phyloP scores from a whole-genome alignment of 2,113 vertebrate species.

The Oriolus oriolus region DNA sequence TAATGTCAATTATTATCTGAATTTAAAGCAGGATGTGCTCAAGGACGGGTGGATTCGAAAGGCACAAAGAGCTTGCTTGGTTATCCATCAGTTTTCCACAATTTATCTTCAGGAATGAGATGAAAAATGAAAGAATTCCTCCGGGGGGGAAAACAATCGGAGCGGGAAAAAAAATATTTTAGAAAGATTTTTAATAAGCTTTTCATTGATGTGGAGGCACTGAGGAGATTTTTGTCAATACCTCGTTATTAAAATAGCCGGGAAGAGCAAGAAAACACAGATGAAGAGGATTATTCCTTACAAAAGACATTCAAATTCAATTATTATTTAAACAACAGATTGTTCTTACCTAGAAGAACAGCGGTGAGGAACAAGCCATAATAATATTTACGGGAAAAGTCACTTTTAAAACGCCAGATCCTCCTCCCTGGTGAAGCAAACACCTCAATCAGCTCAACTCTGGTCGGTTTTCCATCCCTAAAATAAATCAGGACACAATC shows the following conservation, averaged over 20 bases:
- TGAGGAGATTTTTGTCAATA: neutral
- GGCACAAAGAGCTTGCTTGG: neutral
- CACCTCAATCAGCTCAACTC: neutral
- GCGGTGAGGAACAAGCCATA: neutral
- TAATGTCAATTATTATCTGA: neutral
- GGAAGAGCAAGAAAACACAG: neutral
- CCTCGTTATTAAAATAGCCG: neutral
- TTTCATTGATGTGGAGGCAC: neutral
- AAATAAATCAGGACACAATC: neutral
- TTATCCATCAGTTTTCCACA: neutral
- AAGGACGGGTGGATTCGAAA: neutral
- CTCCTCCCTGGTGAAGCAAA: neutral
- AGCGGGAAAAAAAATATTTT: neutral
- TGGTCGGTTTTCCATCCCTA: neutral
- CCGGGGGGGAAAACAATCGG: neutral
- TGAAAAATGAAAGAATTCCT: neutral
- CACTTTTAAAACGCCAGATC: rapidly evolving
- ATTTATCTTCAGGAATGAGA: neutral
- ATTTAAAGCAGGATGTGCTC: neutral
- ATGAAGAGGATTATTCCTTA: neutral
- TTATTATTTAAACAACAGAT: neutral
- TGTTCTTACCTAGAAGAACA: neutral
- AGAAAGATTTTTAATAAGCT: neutral
- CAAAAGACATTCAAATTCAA: rapidly evolving
- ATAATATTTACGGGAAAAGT: neutral